Conservation (phyloP, 2,113 vertebrate genomes). For the Mobula hypostoma region DNA sequence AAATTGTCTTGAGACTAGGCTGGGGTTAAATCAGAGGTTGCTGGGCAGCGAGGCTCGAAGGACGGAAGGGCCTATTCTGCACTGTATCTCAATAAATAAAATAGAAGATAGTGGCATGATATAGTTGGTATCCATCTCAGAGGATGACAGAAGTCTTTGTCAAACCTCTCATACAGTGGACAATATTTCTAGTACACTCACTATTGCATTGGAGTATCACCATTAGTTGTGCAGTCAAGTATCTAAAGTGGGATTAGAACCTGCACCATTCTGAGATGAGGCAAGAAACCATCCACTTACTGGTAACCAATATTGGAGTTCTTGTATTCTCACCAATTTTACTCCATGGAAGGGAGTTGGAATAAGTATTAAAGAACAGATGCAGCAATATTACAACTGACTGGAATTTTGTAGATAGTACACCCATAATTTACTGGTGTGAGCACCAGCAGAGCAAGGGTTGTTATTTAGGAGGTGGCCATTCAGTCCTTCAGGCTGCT, state of each 20-base stretch:
- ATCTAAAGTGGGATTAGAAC: neutral
- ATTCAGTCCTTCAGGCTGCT: neutral
- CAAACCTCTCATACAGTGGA: neutral
- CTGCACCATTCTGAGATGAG: neutral
- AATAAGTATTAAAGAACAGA: neutral
- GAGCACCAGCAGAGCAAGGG: neutral
- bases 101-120: too few species aligned
- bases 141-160: too few species aligned
- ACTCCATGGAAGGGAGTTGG: neutral
- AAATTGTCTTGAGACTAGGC: too few species aligned
- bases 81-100: too few species aligned
- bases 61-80: too few species aligned
- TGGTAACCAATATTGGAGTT: neutral
- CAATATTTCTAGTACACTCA: neutral
- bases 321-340: neutral
- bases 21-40: too few species aligned
- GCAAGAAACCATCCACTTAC: neutral
- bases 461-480: neutral
- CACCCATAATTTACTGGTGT: neutral
- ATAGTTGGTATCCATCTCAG: too few species aligned
- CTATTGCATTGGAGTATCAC: too few species aligned
- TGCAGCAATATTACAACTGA: neutral
- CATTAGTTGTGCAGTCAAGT: too few species aligned
- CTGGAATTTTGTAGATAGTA: neutral
- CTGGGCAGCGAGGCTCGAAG: too few species aligned